Evolutionary conservation across 2,113 vertebrate genomes (phyloP).

Genomic region (Bos javanicus): DNA sequence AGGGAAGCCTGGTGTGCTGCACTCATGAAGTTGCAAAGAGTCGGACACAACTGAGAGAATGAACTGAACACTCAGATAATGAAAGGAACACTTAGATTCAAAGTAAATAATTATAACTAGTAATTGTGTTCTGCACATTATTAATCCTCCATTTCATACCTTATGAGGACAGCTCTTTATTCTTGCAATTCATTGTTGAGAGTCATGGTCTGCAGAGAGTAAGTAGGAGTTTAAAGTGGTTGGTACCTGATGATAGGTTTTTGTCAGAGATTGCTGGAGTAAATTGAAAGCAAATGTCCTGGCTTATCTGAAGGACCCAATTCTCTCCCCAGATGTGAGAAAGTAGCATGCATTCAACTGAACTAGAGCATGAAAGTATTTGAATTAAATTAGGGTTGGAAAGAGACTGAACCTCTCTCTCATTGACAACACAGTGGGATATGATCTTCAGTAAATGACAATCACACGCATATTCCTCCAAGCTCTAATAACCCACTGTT

Average conservation of each 20-base stretch:
- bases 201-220: not conserved
- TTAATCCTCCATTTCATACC: not conserved
- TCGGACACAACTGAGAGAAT: not conserved
- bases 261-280: not conserved
- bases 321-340: not conserved
- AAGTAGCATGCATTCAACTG: not conserved
- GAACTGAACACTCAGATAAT: not conserved
- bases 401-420: not conserved
- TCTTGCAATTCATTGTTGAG: conserved; percentile 17
- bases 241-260: not conserved
- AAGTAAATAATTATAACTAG: conserved; percentile 49
- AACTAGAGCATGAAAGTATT: not conserved
- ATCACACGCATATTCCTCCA: not conserved
- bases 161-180: not conserved
- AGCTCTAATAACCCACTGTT: not conserved
- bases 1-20: not conserved
- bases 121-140: not conserved
- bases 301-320: not conserved
- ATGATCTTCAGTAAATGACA: not conserved
- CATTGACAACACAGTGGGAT: not conserved
- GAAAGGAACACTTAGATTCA: conserved; percentile 23
- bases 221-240: not conserved
- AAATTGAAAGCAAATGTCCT: not conserved
- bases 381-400: not conserved
- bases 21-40: not conserved